A percentile compares a stretch with the other conserved stretches of the same genome.
These are phyloP conservation scores for Delichon dasypus DNA, from an alignment of 2,797 vertebrate genomes.

Conservation along the genomic window DNA sequence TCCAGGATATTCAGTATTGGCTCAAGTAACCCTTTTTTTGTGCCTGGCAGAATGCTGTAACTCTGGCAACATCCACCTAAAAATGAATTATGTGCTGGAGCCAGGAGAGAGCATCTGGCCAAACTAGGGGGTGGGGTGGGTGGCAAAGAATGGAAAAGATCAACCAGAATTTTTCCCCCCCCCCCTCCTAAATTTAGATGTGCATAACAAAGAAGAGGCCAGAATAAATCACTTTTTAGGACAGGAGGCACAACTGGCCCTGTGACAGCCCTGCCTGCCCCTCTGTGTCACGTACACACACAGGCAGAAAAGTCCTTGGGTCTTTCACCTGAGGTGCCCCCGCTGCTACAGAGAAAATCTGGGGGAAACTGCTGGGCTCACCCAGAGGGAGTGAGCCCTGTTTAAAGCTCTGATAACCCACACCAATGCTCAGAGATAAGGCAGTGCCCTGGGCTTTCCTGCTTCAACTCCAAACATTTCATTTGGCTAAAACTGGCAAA, in stretches of 20 bases:
- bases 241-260: neutral
- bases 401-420: neutral
- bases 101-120: neutral
- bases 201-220: neutral
- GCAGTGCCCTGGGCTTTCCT: neutral
- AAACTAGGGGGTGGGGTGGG: neutral
- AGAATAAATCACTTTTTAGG: slow-evolving; percentile 1
- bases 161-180: neutral
- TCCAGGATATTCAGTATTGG: neutral
- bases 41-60: neutral
- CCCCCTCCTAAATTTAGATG: neutral
- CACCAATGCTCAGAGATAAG: neutral
- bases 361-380: neutral
- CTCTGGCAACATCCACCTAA: neutral
- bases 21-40: neutral
- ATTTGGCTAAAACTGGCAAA: neutral
- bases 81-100: neutral
- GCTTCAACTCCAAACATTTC: neutral
- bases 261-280: neutral
- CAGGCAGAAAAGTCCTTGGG: neutral
- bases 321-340: slow-evolving; percentile 46
- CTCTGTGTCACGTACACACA: neutral
- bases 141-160: neutral
- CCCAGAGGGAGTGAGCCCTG: neutral
- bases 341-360: neutral